phyloP scores from a whole-genome alignment of 1,140 invertebrate genomes.

The Halyomorpha halys region DNA sequence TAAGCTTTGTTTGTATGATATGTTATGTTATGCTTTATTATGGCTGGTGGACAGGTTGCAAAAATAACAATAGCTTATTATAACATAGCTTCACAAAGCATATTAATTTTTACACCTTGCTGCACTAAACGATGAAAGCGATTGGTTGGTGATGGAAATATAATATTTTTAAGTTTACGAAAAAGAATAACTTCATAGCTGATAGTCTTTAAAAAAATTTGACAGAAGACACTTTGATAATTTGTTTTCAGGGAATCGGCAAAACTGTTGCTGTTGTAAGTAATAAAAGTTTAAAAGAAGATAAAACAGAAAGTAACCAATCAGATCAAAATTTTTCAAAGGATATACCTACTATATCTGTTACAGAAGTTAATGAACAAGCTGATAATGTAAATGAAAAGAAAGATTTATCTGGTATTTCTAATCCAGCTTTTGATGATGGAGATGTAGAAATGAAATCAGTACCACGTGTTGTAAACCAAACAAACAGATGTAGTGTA shows the following conservation, averaged over 20 bases:
- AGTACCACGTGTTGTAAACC: slow-evolving; percentile 5
- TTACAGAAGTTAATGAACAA: slow-evolving; percentile 25
- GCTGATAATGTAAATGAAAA: slow-evolving; percentile 15
- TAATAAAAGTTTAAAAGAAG: slow-evolving; percentile 1
- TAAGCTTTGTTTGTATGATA: no score
- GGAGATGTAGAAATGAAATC: slow-evolving; percentile 11
- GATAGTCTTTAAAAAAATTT: background rate
- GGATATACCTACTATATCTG: slow-evolving; percentile 28
- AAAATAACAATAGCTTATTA: slow-evolving; percentile 14
- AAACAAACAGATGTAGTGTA: slow-evolving; percentile 28
- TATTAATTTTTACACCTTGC: no score
- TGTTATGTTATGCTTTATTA: no score
- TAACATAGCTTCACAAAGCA: background rate
- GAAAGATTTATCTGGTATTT: slow-evolving; percentile 35
- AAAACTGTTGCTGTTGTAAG: background rate
- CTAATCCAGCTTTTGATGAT: slow-evolving; percentile 38
- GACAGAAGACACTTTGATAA: no score
- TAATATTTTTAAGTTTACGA: no score
- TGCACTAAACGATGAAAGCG: no score
- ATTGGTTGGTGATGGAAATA: slow-evolving; percentile 7
- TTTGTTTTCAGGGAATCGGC: slow-evolving; percentile 9
- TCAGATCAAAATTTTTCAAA: slow-evolving; percentile 13
- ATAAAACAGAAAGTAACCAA: slow-evolving; percentile 9
- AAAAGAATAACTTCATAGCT: no score
- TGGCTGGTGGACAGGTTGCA: slow-evolving; percentile 28